A percentile compares a stretch with the other conserved stretches of the same genome.
phyloP scores from a whole-genome alignment of 1,140 invertebrate genomes.

The Megathymus violae region DNA sequence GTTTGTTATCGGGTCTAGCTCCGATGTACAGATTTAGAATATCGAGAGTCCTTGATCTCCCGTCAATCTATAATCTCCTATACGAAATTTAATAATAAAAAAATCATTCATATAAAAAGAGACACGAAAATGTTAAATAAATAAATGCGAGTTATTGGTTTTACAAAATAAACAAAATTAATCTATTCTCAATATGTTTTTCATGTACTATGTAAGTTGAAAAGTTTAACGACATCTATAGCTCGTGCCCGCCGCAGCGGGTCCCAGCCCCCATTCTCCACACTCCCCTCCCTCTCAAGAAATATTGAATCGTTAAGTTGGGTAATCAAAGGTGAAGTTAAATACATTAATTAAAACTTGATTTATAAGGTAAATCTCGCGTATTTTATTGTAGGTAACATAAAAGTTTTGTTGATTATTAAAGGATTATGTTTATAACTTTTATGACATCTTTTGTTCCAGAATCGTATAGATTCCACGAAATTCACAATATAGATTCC shows the following conservation, averaged over 20 bases:
- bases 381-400: neutral
- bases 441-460: constrained; percentile 8
- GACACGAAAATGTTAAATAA: no score
- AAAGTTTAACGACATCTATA: constrained; percentile 31
- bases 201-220: constrained; percentile 15
- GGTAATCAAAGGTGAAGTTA: constrained; percentile 25
- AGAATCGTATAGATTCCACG: no score
- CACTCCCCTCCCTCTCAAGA: neutral
- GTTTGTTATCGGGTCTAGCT: no score
- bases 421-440: neutral
- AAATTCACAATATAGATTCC: no score
- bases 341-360: constrained; percentile 30
- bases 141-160: no score
- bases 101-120: no score
- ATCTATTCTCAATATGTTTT: constrained; percentile 10
- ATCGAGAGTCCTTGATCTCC: no score
- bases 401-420: constrained; percentile 1
- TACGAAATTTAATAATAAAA: no score
- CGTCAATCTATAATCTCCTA: no score
- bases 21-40: no score
- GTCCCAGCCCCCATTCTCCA: constrained; percentile 16
- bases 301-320: constrained; percentile 29
- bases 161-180: constrained; percentile 14
- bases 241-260: constrained; percentile 14
- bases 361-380: constrained; percentile 7